phyloP scores from a whole-genome alignment of 2,797 vertebrate species.

The Megalops cyprinoides region DNA sequence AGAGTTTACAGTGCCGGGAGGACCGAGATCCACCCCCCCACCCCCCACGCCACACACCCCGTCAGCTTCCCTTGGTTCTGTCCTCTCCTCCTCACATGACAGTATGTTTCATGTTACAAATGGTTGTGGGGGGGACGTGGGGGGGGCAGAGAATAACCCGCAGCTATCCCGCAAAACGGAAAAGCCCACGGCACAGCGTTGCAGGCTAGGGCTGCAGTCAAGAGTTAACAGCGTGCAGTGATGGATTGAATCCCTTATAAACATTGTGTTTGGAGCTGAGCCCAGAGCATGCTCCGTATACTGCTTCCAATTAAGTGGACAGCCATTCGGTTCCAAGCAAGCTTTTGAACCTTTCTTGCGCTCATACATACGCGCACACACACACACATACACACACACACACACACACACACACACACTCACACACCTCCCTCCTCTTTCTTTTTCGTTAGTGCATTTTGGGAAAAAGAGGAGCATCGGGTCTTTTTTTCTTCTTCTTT shows the following conservation, averaged over 20 bases:
- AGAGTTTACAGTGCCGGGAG: slow-evolving; percentile 17
- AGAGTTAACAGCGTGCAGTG: slow-evolving; percentile 42
- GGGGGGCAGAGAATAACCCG: background rate
- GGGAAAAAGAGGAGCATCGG: slow-evolving; percentile 7
- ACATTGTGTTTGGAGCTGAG: slow-evolving; percentile 71
- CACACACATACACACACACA: background rate
- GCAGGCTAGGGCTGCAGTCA: slow-evolving; percentile 23
- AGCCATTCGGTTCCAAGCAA: slow-evolving; percentile 48
- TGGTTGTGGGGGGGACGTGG: background rate
- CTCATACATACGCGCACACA: background rate
- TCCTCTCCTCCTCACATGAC: slow-evolving; percentile 43
- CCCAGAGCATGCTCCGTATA: slow-evolving; percentile 60
- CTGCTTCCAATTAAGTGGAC: slow-evolving; percentile 70
- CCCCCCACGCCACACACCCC: background rate
- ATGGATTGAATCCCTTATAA: slow-evolving; percentile 72
- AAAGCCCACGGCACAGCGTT: background rate
- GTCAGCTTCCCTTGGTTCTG: background rate
- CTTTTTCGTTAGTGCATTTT: slow-evolving; percentile 16
- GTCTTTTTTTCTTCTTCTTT: slow-evolving; percentile 18
- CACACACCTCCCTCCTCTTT: slow-evolving; percentile 20
- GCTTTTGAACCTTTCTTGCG: slow-evolving; percentile 39
- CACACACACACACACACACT: slow-evolving; percentile 12
- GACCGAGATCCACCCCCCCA: background rate
- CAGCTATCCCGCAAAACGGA: background rate
- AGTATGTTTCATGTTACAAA: slow-evolving; percentile 21